Percentiles rank a stretch among this genome's conserved stretches.
phyloP scores from a whole-genome alignment of 2,113 vertebrate genomes.

The Grammomys dolichurus region DNA sequence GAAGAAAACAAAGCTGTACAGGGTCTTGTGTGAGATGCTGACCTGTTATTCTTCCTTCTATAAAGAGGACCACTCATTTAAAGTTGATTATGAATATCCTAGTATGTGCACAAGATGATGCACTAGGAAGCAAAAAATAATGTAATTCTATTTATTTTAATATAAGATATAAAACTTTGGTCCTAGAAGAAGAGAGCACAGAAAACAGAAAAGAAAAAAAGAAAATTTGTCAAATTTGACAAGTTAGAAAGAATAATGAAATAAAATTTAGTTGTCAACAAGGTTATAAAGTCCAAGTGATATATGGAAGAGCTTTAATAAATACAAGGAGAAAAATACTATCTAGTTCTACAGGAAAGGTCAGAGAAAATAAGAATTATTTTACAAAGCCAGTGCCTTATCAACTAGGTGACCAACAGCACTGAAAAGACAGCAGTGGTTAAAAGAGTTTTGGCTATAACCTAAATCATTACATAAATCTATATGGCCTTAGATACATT shows the following conservation, averaged over 20 bases:
- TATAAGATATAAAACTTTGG: constrained; percentile 10
- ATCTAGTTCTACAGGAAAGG: constrained; percentile 21
- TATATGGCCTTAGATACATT: neutral
- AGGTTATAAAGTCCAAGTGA: neutral
- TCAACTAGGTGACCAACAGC: neutral
- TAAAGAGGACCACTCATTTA: neutral
- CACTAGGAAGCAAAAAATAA: neutral
- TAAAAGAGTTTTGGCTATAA: constrained; percentile 32
- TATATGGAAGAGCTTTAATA: neutral
- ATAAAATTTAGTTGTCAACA: constrained; percentile 47
- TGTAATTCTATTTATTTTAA: constrained; percentile 27
- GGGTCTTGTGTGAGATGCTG: neutral
- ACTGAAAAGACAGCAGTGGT: constrained; percentile 21
- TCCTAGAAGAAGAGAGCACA: neutral
- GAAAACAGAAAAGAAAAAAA: neutral
- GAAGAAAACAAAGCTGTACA: neutral
- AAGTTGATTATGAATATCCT: constrained; percentile 15
- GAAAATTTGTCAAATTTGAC: neutral
- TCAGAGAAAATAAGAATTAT: constrained; percentile 20
- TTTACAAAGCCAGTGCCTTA: neutral
- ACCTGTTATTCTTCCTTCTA: constrained; percentile 1
- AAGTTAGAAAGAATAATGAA: neutral
- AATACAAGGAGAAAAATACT: neutral
- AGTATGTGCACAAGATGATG: neutral
- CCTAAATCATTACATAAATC: constrained; percentile 3